Conservation (phyloP, 2,797 vertebrate species). For the Steatocranus sp. region DNA sequence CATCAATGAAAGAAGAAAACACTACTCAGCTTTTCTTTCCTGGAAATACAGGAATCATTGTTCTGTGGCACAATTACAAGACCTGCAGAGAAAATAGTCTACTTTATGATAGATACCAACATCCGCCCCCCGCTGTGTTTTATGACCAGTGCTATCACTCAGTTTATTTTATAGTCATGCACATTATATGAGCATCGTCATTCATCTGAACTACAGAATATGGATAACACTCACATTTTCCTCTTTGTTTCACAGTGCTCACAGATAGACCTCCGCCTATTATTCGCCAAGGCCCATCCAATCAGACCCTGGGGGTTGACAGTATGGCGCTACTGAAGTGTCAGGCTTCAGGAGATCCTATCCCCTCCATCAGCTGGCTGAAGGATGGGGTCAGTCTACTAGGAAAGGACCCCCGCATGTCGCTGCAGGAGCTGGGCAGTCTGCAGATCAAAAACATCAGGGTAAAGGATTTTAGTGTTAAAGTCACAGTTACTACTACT, state of each 20-base stretch:
- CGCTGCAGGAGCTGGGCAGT: conserved; percentile 90
- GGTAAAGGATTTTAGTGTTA: conserved; percentile 69
- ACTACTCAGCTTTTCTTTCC: conserved; percentile 60
- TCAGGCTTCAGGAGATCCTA: conserved; percentile 95
- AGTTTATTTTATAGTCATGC: neutral
- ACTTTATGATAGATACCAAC: conserved; percentile 37
- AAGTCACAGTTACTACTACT: neutral
- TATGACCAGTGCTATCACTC: conserved; percentile 9
- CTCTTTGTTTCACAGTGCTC: conserved; percentile 79
- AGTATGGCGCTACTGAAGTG: conserved; percentile 90
- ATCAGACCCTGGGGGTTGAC: conserved; percentile 91
- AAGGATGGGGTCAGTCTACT: conserved; percentile 95
- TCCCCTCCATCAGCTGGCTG: conserved; percentile 95
- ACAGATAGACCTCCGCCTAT: conserved; percentile 97
- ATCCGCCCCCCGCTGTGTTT: conserved; percentile 27
- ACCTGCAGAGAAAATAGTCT: conserved; percentile 37
- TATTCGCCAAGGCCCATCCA: conserved; percentile 94
- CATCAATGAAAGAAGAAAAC: conserved; percentile 65
- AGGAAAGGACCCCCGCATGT: conserved; percentile 91
- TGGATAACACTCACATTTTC: neutral
- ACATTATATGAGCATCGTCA: neutral
- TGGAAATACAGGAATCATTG: conserved; percentile 64
- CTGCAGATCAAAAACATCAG: conserved; percentile 90
- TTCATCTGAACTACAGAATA: neutral
- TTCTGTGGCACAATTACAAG: conserved; percentile 57